Conservation (phyloP, 2,797 vertebrate genomes). For the Staurois parvus region DNA sequence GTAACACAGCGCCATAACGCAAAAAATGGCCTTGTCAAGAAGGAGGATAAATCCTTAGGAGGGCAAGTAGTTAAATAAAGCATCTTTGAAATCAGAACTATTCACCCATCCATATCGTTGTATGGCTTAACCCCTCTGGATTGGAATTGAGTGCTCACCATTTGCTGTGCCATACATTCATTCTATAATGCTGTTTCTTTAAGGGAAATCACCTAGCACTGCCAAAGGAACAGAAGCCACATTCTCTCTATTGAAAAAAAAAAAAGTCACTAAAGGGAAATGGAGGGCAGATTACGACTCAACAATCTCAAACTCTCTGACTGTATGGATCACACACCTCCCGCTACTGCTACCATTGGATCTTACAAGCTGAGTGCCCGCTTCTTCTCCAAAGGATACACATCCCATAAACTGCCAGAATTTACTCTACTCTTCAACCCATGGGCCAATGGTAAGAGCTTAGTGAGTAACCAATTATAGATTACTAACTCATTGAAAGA, state of each 20-base stretch:
- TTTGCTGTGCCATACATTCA: too few species aligned
- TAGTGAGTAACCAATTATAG: background rate
- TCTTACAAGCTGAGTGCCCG: slow-evolving; percentile 65
- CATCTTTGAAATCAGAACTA: too few species aligned
- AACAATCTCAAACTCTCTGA: slow-evolving; percentile 17
- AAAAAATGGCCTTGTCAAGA: too few species aligned
- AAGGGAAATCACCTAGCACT: background rate
- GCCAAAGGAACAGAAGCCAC: slow-evolving; percentile 35
- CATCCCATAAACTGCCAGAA: slow-evolving; percentile 53
- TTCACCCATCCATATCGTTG: too few species aligned
- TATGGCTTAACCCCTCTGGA: too few species aligned
- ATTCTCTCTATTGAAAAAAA: slow-evolving; percentile 67
- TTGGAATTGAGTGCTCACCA: too few species aligned
- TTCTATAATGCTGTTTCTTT: background rate
- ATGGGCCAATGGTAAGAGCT: slow-evolving; percentile 76
- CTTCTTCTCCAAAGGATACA: background rate
- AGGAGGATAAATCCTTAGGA: too few species aligned
- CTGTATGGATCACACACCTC: slow-evolving; percentile 68
- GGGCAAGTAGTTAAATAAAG: too few species aligned
- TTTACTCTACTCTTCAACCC: slow-evolving; percentile 80
- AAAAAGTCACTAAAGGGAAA: slow-evolving; percentile 53
- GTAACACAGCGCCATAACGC: too few species aligned
- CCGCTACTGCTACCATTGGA: slow-evolving; percentile 72
- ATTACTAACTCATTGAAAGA: background rate
- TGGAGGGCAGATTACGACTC: slow-evolving; percentile 69